Evolutionary conservation across 2,797 vertebrate species (phyloP), one percentile per base, ranked within the genome.

Genomic region (Peromyscus aztecus): DNA sequence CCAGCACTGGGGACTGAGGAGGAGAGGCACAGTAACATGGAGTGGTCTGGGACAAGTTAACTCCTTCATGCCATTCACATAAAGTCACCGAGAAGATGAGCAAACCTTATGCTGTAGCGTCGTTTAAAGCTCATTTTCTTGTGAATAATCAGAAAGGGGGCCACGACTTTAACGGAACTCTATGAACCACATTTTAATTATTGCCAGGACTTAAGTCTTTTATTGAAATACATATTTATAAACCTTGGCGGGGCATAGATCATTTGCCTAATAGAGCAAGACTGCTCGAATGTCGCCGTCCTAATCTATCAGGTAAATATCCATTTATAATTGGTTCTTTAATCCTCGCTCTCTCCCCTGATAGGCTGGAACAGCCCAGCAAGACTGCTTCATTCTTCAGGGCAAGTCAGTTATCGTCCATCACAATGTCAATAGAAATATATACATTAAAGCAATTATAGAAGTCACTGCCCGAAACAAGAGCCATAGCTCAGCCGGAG

Each of bases 211-310:
- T 69, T 46, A 78, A 97, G 88, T 98, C 93, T 94, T 98, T 97
- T 90, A 71, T 86, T 96, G 97, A 97, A 98, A 98, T 98, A 89
- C 94, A 97, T 98, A 98, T 98, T 98, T 98, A 98, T 97, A 98
- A 98, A 95, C 89, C 82, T 98, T 98, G 94, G 96, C 37, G 5
- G 96, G 95, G 95, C 88, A 71, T 96, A 97, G 89, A 90, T 98
- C 98, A 98, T 98, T 98, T 98, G 97, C 97, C 97, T 96, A 97
- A 98, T 97, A 98, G 93, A 95, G 87, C 97, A 86, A 96, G 98
- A 95, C 67, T 76, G 40, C 90, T 98, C 91, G 91, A 81, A 96
- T 94, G 40, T 29, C 95, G 10, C 31, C 37, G 55, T 91, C 96
- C 96, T 98, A 75, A 96, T 96, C 95, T 76, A 98, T 95, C 96